Evolutionary conservation across 2,797 vertebrate genomes (phyloP).

Genomic region (Sphaeramia orbicularis): DNA sequence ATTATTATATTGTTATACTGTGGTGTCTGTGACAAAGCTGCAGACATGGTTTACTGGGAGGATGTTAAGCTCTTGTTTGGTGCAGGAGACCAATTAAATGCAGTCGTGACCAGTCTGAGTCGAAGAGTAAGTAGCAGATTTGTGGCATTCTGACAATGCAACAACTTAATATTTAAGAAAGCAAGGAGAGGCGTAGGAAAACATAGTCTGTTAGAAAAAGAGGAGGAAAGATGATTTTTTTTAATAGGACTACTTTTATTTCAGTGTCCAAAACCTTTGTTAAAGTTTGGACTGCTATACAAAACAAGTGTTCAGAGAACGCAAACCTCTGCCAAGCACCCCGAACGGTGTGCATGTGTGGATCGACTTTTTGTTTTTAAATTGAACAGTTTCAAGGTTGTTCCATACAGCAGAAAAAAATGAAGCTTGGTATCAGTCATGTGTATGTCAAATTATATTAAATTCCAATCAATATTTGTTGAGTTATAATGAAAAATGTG

Average conservation of each 20-base stretch:
- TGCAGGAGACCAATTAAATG: conserved; percentile 26
- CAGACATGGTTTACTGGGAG: neutral
- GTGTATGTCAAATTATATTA: no score
- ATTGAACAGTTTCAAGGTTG: no score
- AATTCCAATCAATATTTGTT: no score
- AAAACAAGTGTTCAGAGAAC: no score
- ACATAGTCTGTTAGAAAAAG: neutral
- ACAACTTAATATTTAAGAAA: conserved; percentile 9
- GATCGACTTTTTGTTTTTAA: no score
- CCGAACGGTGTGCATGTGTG: no score
- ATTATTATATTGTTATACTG: neutral
- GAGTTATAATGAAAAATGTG: no score
- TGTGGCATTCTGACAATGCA: neutral
- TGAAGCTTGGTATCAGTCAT: no score
- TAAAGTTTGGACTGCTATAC: neutral
- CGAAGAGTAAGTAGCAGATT: neutral
- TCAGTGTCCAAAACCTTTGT: neutral
- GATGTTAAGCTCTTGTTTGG: conserved; percentile 21
- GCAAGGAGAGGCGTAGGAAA: neutral
- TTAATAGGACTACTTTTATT: neutral
- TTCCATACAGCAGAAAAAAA: no score
- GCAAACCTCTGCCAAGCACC: no score
- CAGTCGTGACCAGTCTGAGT: conserved; percentile 4
- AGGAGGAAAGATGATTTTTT: neutral
- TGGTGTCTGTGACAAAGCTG: neutral